A percentile compares a stretch with the other conserved stretches of the same genome.
Conservation (phyloP, 2,888 invertebrate species). For the Lampropteryx suffumata region DNA sequence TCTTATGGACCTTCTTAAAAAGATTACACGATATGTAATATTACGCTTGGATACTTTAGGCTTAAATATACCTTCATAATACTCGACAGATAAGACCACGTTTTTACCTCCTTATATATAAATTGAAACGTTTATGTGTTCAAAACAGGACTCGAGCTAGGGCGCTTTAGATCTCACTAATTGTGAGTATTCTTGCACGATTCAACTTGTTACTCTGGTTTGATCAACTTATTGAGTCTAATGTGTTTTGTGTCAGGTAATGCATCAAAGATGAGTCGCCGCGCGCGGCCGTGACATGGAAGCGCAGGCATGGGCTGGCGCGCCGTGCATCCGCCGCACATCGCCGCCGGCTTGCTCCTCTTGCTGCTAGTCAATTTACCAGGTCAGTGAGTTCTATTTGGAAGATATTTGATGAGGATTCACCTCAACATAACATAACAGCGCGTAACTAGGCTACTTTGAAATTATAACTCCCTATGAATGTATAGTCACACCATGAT, state of each 20-base stretch:
- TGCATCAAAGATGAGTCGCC: slow-evolving; percentile 89
- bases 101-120: too few relatives aligned
- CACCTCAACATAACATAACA: too few relatives aligned
- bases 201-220: too few relatives aligned
- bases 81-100: too few relatives aligned
- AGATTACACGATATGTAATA: too few relatives aligned
- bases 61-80: too few relatives aligned
- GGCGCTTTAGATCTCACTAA: too few relatives aligned
- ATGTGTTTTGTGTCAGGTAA: slow-evolving; percentile 66
- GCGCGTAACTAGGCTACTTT: background rate
- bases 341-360: slow-evolving; percentile 84
- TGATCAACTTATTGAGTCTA: too few relatives aligned
- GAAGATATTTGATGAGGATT: background rate
- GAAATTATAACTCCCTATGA: background rate
- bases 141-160: too few relatives aligned
- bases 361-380: slow-evolving; percentile 79
- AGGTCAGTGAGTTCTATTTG: slow-evolving; percentile 46
- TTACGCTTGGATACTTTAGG: too few relatives aligned
- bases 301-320: slow-evolving; percentile 96
- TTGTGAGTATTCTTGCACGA: too few relatives aligned
- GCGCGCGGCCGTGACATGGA: slow-evolving; percentile 90
- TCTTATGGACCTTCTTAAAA: background rate
- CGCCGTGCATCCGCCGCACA: slow-evolving; percentile 90
- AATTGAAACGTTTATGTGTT: too few relatives aligned
- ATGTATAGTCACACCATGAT: slow-evolving; percentile 8